phyloP scores from a whole-genome alignment of 2,888 invertebrate genomes.

The Apamea anceps region DNA sequence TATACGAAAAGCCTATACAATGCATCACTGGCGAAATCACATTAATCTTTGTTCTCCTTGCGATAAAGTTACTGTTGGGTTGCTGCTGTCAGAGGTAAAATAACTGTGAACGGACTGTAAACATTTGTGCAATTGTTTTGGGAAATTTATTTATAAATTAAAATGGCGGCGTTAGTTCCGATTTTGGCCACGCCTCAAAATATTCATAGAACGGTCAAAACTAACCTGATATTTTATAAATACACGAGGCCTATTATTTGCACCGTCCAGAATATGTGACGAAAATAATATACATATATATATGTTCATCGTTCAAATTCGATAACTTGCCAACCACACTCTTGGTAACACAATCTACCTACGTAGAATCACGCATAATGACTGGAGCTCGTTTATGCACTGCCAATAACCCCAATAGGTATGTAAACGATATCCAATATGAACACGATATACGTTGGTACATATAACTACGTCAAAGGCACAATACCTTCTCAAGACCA shows the following conservation, averaged over 20 bases:
- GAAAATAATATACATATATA: background rate
- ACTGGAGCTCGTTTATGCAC: conserved; percentile 6
- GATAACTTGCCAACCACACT: background rate
- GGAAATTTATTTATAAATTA: background rate
- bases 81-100: too few relatives aligned
- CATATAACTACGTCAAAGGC: conserved; percentile 14
- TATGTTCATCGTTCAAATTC: background rate
- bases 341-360: background rate
- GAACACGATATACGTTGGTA: background rate
- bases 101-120: background rate
- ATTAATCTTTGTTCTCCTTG: too few relatives aligned
- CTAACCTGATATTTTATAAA: background rate
- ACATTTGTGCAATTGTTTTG: background rate
- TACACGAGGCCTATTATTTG: background rate
- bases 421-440: conserved; percentile 13
- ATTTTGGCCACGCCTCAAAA: too few relatives aligned
- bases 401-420: conserved; percentile 8
- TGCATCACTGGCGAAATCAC: too few relatives aligned
- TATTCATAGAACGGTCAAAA: background rate
- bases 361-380: conserved; percentile 21
- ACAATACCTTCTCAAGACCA: conserved; percentile 18
- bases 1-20: too few relatives aligned
- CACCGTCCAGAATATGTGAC: background rate
- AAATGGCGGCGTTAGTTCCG: background rate
- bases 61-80: too few relatives aligned